These are phyloP conservation scores for Gnathonemus echidnorhynchus DNA, from an alignment of 2,113 vertebrate species.

Conservation along the genomic window DNA sequence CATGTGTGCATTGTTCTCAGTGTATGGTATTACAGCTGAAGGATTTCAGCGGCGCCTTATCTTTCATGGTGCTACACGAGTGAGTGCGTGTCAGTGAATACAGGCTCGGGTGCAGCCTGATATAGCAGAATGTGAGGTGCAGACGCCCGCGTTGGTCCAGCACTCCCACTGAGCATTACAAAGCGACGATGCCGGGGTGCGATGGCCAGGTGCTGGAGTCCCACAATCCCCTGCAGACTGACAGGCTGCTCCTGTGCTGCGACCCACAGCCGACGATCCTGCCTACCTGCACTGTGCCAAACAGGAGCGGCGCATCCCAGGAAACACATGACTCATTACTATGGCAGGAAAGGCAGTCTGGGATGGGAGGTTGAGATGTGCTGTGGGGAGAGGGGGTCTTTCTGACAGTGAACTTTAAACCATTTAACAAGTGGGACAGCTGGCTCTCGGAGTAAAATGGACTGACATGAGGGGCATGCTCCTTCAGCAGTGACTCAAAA, in stretches of 20 bases:
- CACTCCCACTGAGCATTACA: neutral
- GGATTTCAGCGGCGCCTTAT: neutral
- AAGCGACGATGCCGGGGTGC: neutral
- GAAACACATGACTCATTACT: slow-evolving; percentile 1
- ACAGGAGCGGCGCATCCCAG: neutral
- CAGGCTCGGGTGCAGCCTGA: neutral
- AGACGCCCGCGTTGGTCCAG: neutral
- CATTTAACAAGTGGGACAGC: neutral
- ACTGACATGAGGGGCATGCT: neutral
- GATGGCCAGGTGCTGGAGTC: neutral
- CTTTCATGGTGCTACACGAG: neutral
- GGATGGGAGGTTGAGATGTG: neutral
- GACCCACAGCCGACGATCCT: neutral
- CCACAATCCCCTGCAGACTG: neutral
- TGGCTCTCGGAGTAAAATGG: neutral
- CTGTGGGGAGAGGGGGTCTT: neutral
- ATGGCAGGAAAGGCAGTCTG: neutral
- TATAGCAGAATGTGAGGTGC: neutral
- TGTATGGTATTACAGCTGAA: neutral
- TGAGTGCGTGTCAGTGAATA: neutral
- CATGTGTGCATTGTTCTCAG: neutral
- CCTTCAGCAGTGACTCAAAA: neutral
- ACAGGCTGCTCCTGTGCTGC: neutral
- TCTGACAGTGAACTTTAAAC: neutral
- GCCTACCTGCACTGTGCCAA: neutral